Base-by-base conservation (phyloP, 1,140 invertebrate genomes). In the Vanessa atalanta region DNA sequence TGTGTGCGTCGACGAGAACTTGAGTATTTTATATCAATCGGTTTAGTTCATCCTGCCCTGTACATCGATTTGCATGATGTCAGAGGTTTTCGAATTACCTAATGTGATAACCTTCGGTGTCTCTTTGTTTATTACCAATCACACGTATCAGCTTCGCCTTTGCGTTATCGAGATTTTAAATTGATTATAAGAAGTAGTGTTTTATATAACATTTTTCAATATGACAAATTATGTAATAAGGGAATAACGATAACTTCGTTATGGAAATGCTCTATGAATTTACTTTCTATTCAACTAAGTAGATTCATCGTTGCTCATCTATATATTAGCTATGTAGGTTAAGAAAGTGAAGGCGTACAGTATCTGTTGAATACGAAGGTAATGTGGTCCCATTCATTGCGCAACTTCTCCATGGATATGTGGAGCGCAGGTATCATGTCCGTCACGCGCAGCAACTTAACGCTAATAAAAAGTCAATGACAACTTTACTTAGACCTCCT, bases 261-360 rank as follows among this genome's bases (percentile, higher is more conserved):
- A 43, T 43, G 37, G 7, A 43, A 43, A 43, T 43, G 37, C 37
- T 20, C 20, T 9, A 43, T 43, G 37, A 43, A 43, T 11, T 43
- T 11, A 5, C 37, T 43, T 43, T 43, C 37, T 43, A 43, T 11
- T 8, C 7, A 43, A 43, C 7, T 5, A 43, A 43, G 37, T 43
- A 9, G 37, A 43, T 43, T 43, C 9, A 11, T 11, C 37, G 37
- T 9, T 43, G 37, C 37, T n/a, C 37, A 61, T 37, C 12, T 61
- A 12, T 61, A 37, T n/a, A 61, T 61, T 61, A 61, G 26, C 31
- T 61, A 66, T 60, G 83, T 86, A 78, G 80, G 79, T 83, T 83
- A 85, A 89, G 88, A 92, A 92, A 92, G 88, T 90, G 88, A 90
- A 88, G 81, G 77, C 81, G 76, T 76, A 80, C 72, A 76, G 69